phyloP scores from a whole-genome alignment of 2,113 vertebrate genomes.

The Lagopus leucura region DNA sequence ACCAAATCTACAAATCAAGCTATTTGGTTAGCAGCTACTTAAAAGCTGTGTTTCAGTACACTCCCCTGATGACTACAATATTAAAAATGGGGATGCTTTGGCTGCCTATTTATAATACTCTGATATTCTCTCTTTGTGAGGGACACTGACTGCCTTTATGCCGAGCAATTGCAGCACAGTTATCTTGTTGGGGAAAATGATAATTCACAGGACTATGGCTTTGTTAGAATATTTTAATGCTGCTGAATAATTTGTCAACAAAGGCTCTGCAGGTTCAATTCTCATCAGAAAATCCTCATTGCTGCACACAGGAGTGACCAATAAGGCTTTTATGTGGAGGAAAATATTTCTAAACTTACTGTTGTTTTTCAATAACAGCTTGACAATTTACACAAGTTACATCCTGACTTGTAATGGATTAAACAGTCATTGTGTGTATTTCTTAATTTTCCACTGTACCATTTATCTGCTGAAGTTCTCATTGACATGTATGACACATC shows the following conservation, averaged over 20 bases:
- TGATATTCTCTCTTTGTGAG: neutral
- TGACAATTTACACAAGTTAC: neutral
- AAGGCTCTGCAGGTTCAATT: neutral
- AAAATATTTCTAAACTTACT: neutral
- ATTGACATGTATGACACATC: neutral
- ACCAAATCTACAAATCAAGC: rapidly evolving
- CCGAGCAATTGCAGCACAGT: neutral
- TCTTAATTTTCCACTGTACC: neutral
- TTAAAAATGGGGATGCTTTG: neutral
- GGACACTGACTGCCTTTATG: neutral
- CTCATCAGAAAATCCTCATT: neutral
- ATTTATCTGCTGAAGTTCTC: neutral
- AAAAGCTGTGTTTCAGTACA: neutral
- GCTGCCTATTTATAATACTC: neutral
- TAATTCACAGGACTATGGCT: neutral
- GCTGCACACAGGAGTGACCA: neutral
- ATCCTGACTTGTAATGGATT: neutral
- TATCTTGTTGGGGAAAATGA: neutral
- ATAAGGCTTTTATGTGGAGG: neutral
- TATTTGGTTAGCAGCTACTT: neutral
- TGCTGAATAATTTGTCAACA: neutral
- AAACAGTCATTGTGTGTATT: neutral
- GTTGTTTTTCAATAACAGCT: neutral
- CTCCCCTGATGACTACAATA: neutral
- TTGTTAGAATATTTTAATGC: neutral